Base-by-base conservation (phyloP, 2,888 invertebrate genomes). In the Xanthostigma xanthostigma region DNA sequence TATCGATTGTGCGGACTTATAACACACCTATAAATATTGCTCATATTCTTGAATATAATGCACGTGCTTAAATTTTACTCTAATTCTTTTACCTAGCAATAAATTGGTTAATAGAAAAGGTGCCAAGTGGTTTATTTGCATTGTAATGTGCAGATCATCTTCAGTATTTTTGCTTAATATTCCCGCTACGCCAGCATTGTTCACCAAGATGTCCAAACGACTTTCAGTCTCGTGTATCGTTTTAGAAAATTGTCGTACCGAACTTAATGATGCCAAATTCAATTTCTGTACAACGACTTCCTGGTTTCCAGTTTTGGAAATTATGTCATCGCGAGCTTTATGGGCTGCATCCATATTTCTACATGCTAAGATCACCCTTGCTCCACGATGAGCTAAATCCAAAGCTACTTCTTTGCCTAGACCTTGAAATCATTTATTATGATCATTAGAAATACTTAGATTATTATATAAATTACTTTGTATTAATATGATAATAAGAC, bases 311-410 rank as follows among this genome's bases (percentile, higher is more conserved):
- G 80, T 78, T 43, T 72, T 68, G 52, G 77, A 75, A 48, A 75
- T 64, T 52, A 86, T 77, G 62, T 82, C 76, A 50, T 76, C 84
- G 83, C 69, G 78, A 3, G 78, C 73, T 59, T 75, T 72, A 59
- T 78, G 78, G 11, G 86, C 87, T 2, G 72, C 71, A 45, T 81
- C 79, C 57, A 82, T 57, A 60, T 84, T 83, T 53, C 89, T 71
- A 62, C 89, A 90, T 0, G 86, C 89, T 81, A 91, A 79, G 51
- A 90, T 82, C 39, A 90, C 73, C 49, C 75, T 74, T 0, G 86
- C 88, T 8, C 84, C 84, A 55, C 82, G 71, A 51, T 75, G 77
- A 0, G 84, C 84, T 52, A 85, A 60, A 54, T 83, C 79, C 54
- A 70, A 70, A 0, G 82, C 79, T 0, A 85, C 84, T 62, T 84